Evolutionary conservation across 2,888 invertebrate species (phyloP).

Genomic region (Plagodis pulveraria): DNA sequence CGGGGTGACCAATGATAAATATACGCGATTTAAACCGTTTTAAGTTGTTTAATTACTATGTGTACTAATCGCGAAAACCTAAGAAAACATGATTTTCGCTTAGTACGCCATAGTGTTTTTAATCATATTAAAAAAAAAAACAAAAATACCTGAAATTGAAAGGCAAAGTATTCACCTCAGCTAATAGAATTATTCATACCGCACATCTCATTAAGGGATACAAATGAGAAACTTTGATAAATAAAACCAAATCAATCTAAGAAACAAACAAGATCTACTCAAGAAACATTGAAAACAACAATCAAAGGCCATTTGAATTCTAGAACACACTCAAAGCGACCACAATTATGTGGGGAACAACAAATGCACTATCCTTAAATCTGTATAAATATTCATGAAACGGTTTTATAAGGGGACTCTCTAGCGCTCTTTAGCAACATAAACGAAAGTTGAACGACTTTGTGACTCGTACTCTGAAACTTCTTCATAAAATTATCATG

Average conservation of each 20-base stretch:
- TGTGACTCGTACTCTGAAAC: constrained; percentile 22
- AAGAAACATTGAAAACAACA: constrained; percentile 49
- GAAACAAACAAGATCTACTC: constrained; percentile 15
- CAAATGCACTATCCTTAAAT: constrained; percentile 68
- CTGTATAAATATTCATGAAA: constrained; percentile 74
- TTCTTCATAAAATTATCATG: background rate
- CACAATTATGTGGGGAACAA: constrained; percentile 65
- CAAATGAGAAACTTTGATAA: constrained; percentile 8
- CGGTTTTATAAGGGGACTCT: constrained; percentile 64
- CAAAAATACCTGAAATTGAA: too few species aligned
- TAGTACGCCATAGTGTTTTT: too few species aligned
- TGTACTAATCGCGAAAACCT: too few species aligned
- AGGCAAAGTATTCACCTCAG: too few species aligned
- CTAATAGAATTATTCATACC: background rate
- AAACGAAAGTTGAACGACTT: constrained; percentile 62
- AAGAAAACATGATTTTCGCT: too few species aligned
- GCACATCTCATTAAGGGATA: background rate
- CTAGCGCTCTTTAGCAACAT: constrained; percentile 60
- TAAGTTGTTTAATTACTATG: too few species aligned
- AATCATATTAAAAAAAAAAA: too few species aligned
- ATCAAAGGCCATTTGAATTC: constrained; percentile 55
- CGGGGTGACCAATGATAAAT: too few species aligned
- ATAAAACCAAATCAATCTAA: constrained; percentile 12
- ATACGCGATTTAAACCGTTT: too few species aligned
- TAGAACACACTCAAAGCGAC: constrained; percentile 48